Conservation (phyloP, 2,797 vertebrate genomes). For the Platalea minor region DNA sequence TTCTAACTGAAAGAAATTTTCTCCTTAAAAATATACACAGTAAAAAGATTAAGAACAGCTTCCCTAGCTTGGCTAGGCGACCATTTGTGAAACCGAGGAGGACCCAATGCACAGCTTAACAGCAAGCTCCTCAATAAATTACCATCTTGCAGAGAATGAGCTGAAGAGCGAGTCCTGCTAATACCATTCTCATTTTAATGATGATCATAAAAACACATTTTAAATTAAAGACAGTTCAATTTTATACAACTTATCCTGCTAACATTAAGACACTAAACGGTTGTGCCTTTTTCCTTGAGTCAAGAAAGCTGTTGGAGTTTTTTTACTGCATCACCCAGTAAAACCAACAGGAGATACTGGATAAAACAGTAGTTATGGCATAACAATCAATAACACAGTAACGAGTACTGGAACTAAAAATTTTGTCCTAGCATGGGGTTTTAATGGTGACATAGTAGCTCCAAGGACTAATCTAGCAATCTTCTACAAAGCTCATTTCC, state of each 20-base stretch:
- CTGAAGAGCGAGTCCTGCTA: neutral
- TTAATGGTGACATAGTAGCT: neutral
- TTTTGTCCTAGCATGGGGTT: neutral
- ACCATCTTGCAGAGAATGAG: neutral
- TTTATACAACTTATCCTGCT: neutral
- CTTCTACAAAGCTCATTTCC: neutral
- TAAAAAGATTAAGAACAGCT: neutral
- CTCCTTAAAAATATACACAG: neutral
- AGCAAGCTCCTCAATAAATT: neutral
- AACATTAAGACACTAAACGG: neutral
- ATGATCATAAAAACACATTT: neutral
- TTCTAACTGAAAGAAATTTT: neutral
- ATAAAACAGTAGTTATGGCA: neutral
- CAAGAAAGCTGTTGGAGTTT: neutral
- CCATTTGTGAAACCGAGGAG: neutral
- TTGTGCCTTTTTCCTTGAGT: neutral
- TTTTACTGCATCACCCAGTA: neutral
- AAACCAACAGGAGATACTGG: neutral
- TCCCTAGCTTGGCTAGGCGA: neutral
- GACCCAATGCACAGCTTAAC: fast-evolving
- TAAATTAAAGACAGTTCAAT: neutral
- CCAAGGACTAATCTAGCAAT: neutral
- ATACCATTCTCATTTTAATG: neutral
- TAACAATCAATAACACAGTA: neutral
- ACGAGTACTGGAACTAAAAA: neutral